phyloP scores from a whole-genome alignment of 2,888 invertebrate genomes.

The Acleris literana region DNA sequence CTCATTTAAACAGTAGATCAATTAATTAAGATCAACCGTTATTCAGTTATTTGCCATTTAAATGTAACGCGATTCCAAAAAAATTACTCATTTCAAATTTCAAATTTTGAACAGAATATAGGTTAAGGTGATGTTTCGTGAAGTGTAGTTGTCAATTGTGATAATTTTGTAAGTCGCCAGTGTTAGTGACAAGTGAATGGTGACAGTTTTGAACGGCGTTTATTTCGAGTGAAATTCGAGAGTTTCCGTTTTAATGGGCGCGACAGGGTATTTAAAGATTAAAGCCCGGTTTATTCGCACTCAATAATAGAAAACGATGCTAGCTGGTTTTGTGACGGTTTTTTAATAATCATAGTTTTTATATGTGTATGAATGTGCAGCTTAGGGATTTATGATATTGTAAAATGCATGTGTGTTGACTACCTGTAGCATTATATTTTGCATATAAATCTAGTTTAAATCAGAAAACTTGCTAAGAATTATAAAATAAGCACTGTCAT shows the following conservation, averaged over 20 bases:
- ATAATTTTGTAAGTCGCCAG: slow-evolving; percentile 27
- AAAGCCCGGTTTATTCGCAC: slow-evolving; percentile 22
- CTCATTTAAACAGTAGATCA: neutral
- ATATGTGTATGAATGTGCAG: neutral
- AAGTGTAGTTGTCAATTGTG: slow-evolving; percentile 32
- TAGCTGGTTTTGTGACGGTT: slow-evolving; percentile 18
- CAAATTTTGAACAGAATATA: slow-evolving; percentile 39
- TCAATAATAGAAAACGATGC: slow-evolving; percentile 17
- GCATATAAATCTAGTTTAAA: too few relatives aligned
- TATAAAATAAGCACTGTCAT: too few relatives aligned
- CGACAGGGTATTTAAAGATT: slow-evolving; percentile 22
- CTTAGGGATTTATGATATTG: too few relatives aligned
- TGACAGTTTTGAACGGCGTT: slow-evolving; percentile 25
- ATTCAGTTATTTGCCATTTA: too few relatives aligned
- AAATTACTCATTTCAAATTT: slow-evolving; percentile 18
- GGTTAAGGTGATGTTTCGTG: slow-evolving; percentile 43
- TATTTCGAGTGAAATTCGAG: slow-evolving; percentile 19
- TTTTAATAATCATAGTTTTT: neutral
- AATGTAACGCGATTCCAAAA: neutral
- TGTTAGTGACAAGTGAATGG: slow-evolving; percentile 30
- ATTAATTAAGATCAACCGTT: too few relatives aligned
- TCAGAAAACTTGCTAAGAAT: too few relatives aligned
- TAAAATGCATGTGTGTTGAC: too few relatives aligned
- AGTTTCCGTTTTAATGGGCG: slow-evolving; percentile 10
- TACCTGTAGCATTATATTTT: too few relatives aligned